Percentiles rank a stretch among this genome's conserved stretches.
Conservation (phyloP, 2,888 invertebrate species). For the Syritta pipiens region DNA sequence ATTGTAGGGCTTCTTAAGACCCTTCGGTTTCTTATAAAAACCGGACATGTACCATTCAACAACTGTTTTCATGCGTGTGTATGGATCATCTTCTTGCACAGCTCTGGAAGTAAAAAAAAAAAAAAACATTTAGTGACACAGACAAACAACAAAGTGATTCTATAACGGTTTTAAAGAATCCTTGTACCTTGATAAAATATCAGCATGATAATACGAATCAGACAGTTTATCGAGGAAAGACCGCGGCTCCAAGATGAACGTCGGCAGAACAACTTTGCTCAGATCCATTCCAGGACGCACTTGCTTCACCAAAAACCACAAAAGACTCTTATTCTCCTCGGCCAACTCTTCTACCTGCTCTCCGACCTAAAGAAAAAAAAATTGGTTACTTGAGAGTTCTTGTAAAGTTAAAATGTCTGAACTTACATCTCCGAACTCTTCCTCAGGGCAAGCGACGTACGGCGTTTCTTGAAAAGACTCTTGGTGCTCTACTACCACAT, state of each 20-base stretch:
- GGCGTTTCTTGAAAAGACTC: constrained; percentile 83
- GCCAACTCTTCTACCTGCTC: constrained; percentile 94
- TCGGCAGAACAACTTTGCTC: constrained; percentile 90
- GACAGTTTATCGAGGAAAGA: constrained; percentile 96
- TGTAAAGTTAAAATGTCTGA: background rate
- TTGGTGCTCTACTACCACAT: constrained; percentile 76
- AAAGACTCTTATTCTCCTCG: constrained; percentile 95
- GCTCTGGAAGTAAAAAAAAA: constrained; percentile 82
- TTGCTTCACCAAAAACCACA: constrained; percentile 97
- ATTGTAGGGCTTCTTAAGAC: constrained; percentile 97
- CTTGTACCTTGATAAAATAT: constrained; percentile 88
- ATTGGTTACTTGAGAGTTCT: background rate
- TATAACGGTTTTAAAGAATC: background rate
- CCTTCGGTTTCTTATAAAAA: constrained; percentile 95
- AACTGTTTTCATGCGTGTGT: constrained; percentile 92
- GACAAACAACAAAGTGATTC: too few relatives aligned
- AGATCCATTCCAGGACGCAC: constrained; percentile 98
- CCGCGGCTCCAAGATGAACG: constrained; percentile 95
- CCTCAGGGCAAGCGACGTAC: constrained; percentile 82
- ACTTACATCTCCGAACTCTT: constrained; percentile 82
- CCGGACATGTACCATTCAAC: constrained; percentile 96
- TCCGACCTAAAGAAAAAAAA: constrained; percentile 81
- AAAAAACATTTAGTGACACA: too few relatives aligned
- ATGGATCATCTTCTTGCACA: constrained; percentile 91
- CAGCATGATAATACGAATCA: constrained; percentile 96